Base-by-base conservation (phyloP, 23 tunicate genomes). In the Trididemnum nubilum region DNA sequence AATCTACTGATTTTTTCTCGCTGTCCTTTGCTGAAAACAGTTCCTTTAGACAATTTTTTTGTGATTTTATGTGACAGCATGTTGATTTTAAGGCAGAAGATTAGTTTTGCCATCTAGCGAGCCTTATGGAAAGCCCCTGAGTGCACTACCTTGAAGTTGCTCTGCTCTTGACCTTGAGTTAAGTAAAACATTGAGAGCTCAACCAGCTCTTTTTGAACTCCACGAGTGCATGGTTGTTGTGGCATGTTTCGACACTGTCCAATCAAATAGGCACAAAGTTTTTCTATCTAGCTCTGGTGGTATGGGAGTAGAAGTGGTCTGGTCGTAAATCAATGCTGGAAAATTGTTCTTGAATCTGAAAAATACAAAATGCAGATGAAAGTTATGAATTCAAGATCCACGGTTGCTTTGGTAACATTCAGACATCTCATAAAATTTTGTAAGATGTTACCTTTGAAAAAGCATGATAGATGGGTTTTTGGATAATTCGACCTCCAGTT, bases 391-490 rank as follows among this genome's bases (percentile, higher is more conserved):
- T n/a, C n/a, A n/a, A n/a, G n/a, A n/a, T n/a, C n/a, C n/a, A n/a
- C n/a, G n/a, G n/a, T n/a, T n/a, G n/a, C n/a, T n/a, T n/a, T n/a
- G n/a, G n/a, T n/a, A n/a, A n/a, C n/a, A n/a, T n/a, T n/a, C n/a
- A n/a, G n/a, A n/a, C n/a, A n/a, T n/a, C n/a, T n/a, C n/a, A n/a
- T n/a, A n/a, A n/a, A n/a, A n/a, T n/a, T n/a, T n/a, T n/a, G n/a
- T n/a, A n/a, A n/a, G n/a, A n/a, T n/a, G n/a, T n/a, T 25, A 23
- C 31, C 71, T 64, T 64, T 64, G 29, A 64, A 64, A 64, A 64
- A 64, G 29, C 9, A 12, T 64, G 29, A 64, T 64, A n/a, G 12
- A 24, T 25, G 71, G 71, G 31, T 12, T 27, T 9, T 22, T 64
- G n/a, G 29, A 64, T 12, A 7, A 24, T 64, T 64, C 22, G 12